Percentiles rank a stretch among this genome's conserved stretches.
Conservation (phyloP, 2,797 vertebrate genomes). For the Pitangus sulphuratus region DNA sequence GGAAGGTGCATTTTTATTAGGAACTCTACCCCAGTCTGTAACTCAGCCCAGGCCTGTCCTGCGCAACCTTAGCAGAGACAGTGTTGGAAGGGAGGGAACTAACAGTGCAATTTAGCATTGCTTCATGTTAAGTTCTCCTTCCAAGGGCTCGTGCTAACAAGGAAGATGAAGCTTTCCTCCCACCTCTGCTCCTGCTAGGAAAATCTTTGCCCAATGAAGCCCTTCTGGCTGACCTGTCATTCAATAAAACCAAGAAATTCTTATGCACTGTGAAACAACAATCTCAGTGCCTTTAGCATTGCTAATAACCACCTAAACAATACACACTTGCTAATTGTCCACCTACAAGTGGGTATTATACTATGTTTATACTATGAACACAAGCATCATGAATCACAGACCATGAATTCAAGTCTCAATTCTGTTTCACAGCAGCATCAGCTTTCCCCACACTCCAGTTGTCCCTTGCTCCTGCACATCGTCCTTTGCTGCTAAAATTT, state of each 20-base stretch:
- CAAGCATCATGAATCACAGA: neutral
- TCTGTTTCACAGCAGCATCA: neutral
- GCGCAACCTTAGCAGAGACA: neutral
- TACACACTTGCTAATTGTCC: neutral
- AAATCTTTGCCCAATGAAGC: neutral
- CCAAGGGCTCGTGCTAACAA: neutral
- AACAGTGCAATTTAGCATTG: neutral
- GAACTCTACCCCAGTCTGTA: neutral
- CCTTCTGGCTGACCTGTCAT: neutral
- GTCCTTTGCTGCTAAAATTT: neutral
- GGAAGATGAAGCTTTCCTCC: neutral
- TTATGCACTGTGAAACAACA: neutral
- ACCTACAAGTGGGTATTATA: neutral
- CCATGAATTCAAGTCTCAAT: neutral
- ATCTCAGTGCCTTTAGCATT: neutral
- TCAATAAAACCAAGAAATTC: neutral
- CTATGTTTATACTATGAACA: neutral
- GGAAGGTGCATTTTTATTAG: neutral
- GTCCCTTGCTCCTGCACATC: neutral
- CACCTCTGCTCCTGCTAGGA: neutral
- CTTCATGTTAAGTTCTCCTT: neutral
- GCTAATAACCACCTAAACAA: neutral
- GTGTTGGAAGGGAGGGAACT: neutral
- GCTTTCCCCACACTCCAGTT: neutral
- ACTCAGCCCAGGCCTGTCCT: neutral